These are phyloP conservation scores for Nemotelus nigrinus DNA, from an alignment of 2,888 invertebrate species.

Conservation along the genomic window DNA sequence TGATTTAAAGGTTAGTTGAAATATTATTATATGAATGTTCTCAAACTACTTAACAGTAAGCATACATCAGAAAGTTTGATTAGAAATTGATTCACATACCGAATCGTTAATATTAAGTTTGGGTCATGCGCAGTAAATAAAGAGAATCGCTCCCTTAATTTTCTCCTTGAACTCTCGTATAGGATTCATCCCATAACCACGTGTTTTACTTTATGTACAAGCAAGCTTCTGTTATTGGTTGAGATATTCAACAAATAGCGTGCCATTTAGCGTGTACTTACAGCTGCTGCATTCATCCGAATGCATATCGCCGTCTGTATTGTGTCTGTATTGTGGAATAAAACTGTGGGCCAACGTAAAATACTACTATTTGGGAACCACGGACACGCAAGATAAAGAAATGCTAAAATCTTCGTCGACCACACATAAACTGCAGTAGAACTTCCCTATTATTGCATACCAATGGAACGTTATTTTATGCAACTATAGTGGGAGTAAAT, in stretches of 20 bases:
- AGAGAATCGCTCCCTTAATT: not conserved
- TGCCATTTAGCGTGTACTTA: not conserved
- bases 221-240: not conserved
- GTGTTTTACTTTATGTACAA: constrained; percentile 22
- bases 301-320: too few species aligned
- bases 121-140: constrained; percentile 2
- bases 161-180: not conserved
- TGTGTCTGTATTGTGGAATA: too few species aligned
- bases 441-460: too few species aligned
- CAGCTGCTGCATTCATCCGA: too few species aligned
- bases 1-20: constrained; percentile 70
- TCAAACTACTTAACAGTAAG: not conserved
- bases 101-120: not conserved
- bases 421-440: too few species aligned
- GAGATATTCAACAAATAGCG: not conserved
- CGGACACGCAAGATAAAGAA: too few species aligned
- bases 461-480: too few species aligned
- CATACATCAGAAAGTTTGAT: not conserved
- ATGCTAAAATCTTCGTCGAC: too few species aligned
- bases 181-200: not conserved
- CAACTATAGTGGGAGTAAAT: too few species aligned
- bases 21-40: not conserved
- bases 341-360: too few species aligned
- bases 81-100: constrained; percentile 1
- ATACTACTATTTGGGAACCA: too few species aligned